Conservation (phyloP, 1,140 invertebrate species). For the Hirudo medicinalis region DNA sequence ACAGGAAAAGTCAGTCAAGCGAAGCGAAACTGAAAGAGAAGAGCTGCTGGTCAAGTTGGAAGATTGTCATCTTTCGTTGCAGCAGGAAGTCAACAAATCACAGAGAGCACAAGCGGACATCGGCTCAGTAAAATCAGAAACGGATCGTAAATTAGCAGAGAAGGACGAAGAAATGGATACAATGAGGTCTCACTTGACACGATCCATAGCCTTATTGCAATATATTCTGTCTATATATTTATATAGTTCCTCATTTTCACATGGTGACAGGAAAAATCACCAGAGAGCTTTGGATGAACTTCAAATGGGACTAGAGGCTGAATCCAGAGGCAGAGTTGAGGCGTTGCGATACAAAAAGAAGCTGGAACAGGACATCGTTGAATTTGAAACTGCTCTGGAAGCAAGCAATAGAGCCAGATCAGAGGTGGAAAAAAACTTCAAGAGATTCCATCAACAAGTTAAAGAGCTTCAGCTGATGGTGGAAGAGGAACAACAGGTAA, state of each 20-base stretch:
- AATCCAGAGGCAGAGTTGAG: constrained; percentile 97
- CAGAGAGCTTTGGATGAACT: constrained; percentile 96
- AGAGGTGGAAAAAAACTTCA: constrained; percentile 97
- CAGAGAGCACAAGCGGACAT: constrained; percentile 82
- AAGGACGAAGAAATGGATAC: constrained; percentile 99
- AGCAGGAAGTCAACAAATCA: constrained; percentile 58
- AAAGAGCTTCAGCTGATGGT: constrained; percentile 20
- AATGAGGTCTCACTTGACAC: constrained; percentile 48
- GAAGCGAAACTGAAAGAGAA: constrained; percentile 95
- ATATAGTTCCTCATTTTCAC: not conserved
- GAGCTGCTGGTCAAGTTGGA: constrained; percentile 95
- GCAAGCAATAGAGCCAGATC: constrained; percentile 59
- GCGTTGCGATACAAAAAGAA: constrained; percentile 99
- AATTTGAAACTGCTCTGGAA: constrained; percentile 94
- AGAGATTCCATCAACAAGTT: constrained; percentile 64
- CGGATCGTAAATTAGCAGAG: constrained; percentile 90
- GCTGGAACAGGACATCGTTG: constrained; percentile 96
- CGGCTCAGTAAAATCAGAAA: constrained; percentile 91
- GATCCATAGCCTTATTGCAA: not conserved
- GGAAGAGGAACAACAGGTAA: constrained; percentile 30
- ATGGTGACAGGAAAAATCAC: constrained; percentile 73
- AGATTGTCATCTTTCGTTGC: constrained; percentile 92
- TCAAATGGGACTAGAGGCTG: constrained; percentile 95
- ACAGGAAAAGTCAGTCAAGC: constrained; percentile 91
- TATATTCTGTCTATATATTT: not conserved